Percentiles rank a stretch among this genome's conserved stretches.
phyloP scores from a whole-genome alignment of 2,113 vertebrate species.

The Lophochroa leadbeateri region DNA sequence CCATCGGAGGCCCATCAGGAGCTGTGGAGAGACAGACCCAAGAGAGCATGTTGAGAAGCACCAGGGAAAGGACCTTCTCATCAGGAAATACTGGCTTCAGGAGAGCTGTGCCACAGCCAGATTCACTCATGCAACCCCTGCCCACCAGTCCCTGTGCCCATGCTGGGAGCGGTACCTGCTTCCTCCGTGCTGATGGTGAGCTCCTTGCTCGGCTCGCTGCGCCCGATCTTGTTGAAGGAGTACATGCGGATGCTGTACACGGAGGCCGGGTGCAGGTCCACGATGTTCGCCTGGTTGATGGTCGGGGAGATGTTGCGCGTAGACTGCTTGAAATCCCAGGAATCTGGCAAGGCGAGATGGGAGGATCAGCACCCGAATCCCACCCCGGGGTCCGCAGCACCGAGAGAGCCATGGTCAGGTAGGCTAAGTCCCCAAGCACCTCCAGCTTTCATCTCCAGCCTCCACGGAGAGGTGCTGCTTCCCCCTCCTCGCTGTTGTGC shows the following conservation, averaged over 20 bases:
- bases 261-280: slow-evolving; percentile 93
- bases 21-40: slow-evolving; percentile 69
- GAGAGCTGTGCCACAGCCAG: background rate
- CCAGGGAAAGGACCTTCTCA: no score
- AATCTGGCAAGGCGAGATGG: slow-evolving; percentile 66
- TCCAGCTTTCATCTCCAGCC: fast-evolving
- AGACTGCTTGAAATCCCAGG: slow-evolving; percentile 96
- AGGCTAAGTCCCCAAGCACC: background rate
- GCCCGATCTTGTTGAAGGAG: slow-evolving; percentile 95
- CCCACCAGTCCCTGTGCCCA: background rate
- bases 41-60: background rate
- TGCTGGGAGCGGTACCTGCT: slow-evolving; percentile 76
- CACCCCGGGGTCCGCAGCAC: fast-evolving
- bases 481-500: fast-evolving
- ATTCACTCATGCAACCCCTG: background rate
- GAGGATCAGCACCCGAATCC: background rate
- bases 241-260: slow-evolving; percentile 99
- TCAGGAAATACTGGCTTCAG: fast-evolving
- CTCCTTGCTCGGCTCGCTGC: slow-evolving; percentile 96
- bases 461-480: fast-evolving
- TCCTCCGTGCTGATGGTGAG: slow-evolving; percentile 96
- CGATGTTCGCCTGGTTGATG: slow-evolving; percentile 98
- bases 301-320: slow-evolving; percentile 97
- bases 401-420: background rate
- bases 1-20: slow-evolving; percentile 95